Base-by-base conservation (phyloP, 1,140 invertebrate genomes). In the Sycophila sp. region DNA sequence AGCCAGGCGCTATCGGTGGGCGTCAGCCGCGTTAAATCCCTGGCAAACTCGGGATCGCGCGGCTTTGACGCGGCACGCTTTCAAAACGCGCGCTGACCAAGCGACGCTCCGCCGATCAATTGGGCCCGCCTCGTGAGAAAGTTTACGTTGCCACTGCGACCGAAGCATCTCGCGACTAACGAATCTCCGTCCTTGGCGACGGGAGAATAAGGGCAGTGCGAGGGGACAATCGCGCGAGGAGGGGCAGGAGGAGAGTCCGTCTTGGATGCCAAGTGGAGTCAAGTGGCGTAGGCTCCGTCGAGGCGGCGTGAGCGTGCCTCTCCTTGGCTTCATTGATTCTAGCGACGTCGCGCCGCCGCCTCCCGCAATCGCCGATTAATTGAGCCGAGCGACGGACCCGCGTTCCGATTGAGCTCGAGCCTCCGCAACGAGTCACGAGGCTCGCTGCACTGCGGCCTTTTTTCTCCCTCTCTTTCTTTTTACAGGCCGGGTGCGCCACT, bases 201-300 rank as follows among this genome's bases (percentile, higher is more conserved):
- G 17, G 26, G n/a, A 58, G 40, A 58, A 2, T 19, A 40, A 58
- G 55, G 40, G 17, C 34, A 4, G 17, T 38, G 40, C 26, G 26
- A 56, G 32, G 36, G 55, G 19, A 22, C 56, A 8, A n/a, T n/a
- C n/a, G n/a, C n/a, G n/a, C n/a, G n/a, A n/a, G n/a, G n/a, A n/a
- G n/a, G n/a, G n/a, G n/a, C n/a, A n/a, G n/a, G n/a, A n/a, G n/a
- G n/a, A n/a, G n/a, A n/a, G n/a, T n/a, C n/a, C n/a, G n/a, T n/a
- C n/a, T n/a, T n/a, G n/a, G n/a, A 69, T 67, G 70, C 59, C 77
- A 81, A 81, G 79, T 81, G 78, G 77, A 78, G 79, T 81, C 78
- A 82, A 82, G 79, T 82, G 78, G 78, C 59, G 59, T 68, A 73
- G 77, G 77, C 78, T 79, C 77, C 77, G 42, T 15, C 56, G 10